Conservation (phyloP, 2,797 vertebrate species). For the Acipenser transmontanus region DNA sequence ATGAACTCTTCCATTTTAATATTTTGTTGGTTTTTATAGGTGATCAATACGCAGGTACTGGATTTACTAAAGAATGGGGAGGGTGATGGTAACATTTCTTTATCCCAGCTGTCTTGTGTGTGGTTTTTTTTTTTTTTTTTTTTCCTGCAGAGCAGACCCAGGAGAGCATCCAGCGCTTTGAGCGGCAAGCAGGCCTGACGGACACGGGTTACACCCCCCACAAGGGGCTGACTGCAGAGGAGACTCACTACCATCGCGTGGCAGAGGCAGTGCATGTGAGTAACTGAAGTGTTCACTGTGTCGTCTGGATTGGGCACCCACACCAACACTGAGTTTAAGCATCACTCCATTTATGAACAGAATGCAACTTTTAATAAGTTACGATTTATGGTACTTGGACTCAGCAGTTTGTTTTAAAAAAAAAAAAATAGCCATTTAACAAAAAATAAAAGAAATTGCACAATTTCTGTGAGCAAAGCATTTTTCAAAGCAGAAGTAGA, state of each 20-base stretch:
- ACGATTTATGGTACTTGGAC: too few species aligned
- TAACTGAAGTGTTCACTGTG: background rate
- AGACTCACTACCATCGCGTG: slow-evolving; percentile 77
- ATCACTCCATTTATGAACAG: too few species aligned
- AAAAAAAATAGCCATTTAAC: too few species aligned
- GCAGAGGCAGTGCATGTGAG: slow-evolving; percentile 82
- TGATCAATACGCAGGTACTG: background rate
- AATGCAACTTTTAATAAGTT: too few species aligned
- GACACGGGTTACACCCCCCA: slow-evolving; percentile 83
- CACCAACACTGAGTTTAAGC: too few species aligned
- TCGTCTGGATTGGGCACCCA: too few species aligned
- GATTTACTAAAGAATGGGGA: background rate
- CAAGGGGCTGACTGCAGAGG: slow-evolving; percentile 87
- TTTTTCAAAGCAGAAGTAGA: too few species aligned
- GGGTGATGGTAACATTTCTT: background rate
- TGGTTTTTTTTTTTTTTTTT: background rate
- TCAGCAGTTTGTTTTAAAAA: too few species aligned
- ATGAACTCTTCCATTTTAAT: too few species aligned
- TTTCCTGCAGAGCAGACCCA: slow-evolving; percentile 76
- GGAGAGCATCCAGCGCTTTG: slow-evolving; percentile 86
- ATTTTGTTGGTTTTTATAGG: background rate
- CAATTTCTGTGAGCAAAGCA: too few species aligned
- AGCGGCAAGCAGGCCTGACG: slow-evolving; percentile 85
- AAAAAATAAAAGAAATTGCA: too few species aligned
- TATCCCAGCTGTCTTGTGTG: background rate